A percentile compares a stretch with the other conserved stretches of the same genome.
Conservation (phyloP, 2,797 vertebrate species). For the Pipistrellus nathusii region DNA sequence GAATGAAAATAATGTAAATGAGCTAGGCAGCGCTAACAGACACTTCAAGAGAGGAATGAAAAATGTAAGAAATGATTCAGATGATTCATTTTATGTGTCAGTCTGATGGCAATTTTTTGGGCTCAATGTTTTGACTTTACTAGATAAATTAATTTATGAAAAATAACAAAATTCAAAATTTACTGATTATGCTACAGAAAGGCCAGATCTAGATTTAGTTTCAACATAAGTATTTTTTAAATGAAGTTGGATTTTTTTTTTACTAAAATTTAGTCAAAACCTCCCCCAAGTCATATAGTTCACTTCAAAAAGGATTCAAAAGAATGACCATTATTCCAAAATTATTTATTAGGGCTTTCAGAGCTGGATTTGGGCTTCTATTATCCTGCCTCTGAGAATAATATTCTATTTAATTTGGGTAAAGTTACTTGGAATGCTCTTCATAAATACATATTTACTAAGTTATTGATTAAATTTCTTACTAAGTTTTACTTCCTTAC, state of each 20-base stretch:
- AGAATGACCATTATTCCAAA: constrained; percentile 49
- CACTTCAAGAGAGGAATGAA: not conserved
- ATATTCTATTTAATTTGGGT: constrained; percentile 3
- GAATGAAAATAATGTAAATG: not conserved
- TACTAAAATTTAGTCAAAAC: constrained; percentile 40
- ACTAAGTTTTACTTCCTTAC: constrained; percentile 36
- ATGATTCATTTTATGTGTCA: constrained; percentile 49
- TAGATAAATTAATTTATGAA: constrained; percentile 61
- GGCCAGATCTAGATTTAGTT: constrained; percentile 53
- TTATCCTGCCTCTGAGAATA: constrained; percentile 28
- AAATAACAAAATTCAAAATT: constrained; percentile 46
- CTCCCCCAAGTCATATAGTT: constrained; percentile 46
- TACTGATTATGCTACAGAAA: constrained; percentile 27
- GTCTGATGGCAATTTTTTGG: constrained; percentile 32
- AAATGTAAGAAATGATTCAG: not conserved
- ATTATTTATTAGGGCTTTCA: constrained; percentile 33
- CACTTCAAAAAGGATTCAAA: constrained; percentile 45
- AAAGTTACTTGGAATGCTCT: constrained; percentile 16
- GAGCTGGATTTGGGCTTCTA: not conserved
- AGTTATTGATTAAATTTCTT: constrained; percentile 22
- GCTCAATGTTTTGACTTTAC: constrained; percentile 33
- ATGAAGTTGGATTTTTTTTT: not conserved
- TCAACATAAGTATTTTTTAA: constrained; percentile 41
- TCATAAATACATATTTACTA: constrained; percentile 7
- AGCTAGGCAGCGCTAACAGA: not conserved